These are phyloP conservation scores for Aselliscus stoliczkanus DNA, from an alignment of 2,797 vertebrate species.

Conservation along the genomic window DNA sequence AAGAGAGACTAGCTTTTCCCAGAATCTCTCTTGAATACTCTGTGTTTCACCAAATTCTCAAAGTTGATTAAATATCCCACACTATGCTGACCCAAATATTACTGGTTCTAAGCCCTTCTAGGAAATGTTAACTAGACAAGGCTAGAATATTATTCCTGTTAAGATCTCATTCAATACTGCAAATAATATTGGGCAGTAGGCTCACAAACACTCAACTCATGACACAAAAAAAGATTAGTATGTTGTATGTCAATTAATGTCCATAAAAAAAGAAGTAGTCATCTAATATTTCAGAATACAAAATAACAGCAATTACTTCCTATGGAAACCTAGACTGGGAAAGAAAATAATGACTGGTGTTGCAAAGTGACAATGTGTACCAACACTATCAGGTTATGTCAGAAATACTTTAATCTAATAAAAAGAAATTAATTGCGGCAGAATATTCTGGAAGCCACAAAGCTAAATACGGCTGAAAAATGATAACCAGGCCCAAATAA, in stretches of 20 bases:
- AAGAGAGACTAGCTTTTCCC: neutral
- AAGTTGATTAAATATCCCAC: neutral
- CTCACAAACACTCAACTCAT: neutral
- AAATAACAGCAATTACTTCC: neutral
- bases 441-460: neutral
- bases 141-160: neutral
- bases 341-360: neutral
- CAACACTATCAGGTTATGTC: neutral
- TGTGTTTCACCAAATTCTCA: neutral
- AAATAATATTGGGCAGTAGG: neutral
- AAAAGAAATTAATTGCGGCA: neutral
- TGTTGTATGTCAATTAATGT: too few species aligned
- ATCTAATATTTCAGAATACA: constrained; percentile 10
- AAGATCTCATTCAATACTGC: neutral
- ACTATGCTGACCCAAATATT: neutral
- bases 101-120: neutral
- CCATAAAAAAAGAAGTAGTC: neutral
- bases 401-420: neutral
- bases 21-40: neutral
- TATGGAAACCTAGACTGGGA: neutral
- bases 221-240: neutral
- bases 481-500: neutral
- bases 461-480: neutral
- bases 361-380: neutral
- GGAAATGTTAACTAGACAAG: neutral